Conservation (phyloP, 2,888 invertebrate genomes). For the Dicyrtomina minuta region DNA sequence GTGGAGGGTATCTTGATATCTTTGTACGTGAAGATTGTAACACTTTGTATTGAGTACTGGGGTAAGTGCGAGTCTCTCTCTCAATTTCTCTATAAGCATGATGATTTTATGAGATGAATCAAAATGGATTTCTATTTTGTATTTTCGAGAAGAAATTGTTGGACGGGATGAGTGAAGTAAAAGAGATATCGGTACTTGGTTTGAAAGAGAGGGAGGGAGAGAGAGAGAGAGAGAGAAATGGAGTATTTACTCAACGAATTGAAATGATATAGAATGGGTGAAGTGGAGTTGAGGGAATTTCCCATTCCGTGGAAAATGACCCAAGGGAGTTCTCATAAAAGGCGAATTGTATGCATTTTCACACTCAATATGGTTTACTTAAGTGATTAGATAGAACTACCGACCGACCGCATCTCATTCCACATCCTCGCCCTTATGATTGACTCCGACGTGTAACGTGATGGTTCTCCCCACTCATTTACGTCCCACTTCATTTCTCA, state of each 20-base stretch:
- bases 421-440: conserved; percentile 22
- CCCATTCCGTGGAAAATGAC: conserved; percentile 19
- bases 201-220: background rate
- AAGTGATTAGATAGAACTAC: conserved; percentile 33
- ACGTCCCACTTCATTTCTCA: too few relatives aligned
- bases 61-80: too few relatives aligned
- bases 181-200: background rate
- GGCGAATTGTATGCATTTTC: conserved; percentile 30
- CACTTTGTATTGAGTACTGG: too few relatives aligned
- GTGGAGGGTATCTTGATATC: too few relatives aligned
- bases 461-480: conserved; percentile 5
- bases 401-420: conserved; percentile 27
- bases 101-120: too few relatives aligned
- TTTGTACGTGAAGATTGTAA: too few relatives aligned
- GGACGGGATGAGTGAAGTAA: too few relatives aligned
- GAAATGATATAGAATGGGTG: conserved; percentile 32
- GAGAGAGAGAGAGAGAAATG: conserved; percentile 11
- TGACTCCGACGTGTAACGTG: conserved; percentile 23
- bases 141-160: too few relatives aligned
- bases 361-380: conserved; percentile 37
- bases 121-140: too few relatives aligned
- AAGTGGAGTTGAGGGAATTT: conserved; percentile 27
- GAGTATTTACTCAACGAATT: conserved; percentile 16
- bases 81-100: too few relatives aligned
- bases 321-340: conserved; percentile 32